Base-by-base conservation (phyloP, 1,140 invertebrate genomes). In the Aphidius ervi region DNA sequence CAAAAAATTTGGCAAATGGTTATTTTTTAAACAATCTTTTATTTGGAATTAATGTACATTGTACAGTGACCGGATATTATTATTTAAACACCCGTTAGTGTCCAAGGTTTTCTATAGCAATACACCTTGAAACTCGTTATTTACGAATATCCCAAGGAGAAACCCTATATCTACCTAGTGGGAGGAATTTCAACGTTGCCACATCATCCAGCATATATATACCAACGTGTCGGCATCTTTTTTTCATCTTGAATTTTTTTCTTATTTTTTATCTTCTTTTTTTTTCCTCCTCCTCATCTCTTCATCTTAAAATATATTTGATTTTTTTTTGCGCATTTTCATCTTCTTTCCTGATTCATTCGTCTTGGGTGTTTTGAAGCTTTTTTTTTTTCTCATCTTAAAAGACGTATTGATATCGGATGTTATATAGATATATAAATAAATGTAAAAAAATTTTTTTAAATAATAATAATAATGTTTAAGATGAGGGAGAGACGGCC, bases 151-250 rank as follows among this genome's bases (percentile, higher is more conserved):
- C 61, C 63, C 62, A 50, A 58, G 48, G 68, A 67, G 67, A 72
- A 72, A 69, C 70, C 69, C 66, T 64, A 63, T 60, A 70, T 69
- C 67, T 31, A 61, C 49, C 10, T 64, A 64, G 68, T 70, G 68
- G 69, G 69, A 73, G 71, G 72, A 74, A 74, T 74, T 76, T 68
- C 71, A 69, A 64, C 59, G 74, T 74, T 74, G 72, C 70, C 73
- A 74, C 70, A 70, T 65, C 65, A 63, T 50, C 31, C 37, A 47
- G 42, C 58, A 31, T 31, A 31, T 31, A 31, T 31, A 61, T 53
- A 57, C 43, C 47, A 43, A 10, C 45, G 46, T 9, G 43, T 43
- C 42, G 40, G 46, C 46, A 46, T 50, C 49, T 52, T 66, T 67
- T 40, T 43, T 61, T 58, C 40, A 42, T 57, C 58, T 54, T 66